Evolutionary conservation across 1,140 invertebrate species (phyloP).

Genomic region (Drosophila simulans): DNA sequence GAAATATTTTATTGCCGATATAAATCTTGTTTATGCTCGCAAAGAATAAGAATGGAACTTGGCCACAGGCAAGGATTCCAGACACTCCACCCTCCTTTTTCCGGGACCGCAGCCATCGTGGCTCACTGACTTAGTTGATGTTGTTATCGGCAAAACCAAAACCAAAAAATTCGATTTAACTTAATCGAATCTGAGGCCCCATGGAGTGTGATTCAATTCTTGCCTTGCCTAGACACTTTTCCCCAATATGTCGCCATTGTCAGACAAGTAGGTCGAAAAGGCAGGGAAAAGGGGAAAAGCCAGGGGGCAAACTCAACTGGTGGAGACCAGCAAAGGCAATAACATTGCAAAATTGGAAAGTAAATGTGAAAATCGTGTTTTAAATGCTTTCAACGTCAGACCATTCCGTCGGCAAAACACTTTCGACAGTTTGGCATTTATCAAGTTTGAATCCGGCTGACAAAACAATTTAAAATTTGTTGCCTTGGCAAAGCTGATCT

Average conservation of each 20-base stretch:
- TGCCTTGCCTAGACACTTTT: constrained; percentile 58
- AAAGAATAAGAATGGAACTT: constrained; percentile 19
- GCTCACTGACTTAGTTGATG: constrained; percentile 44
- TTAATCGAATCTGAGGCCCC: constrained; percentile 61
- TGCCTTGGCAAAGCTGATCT: constrained; percentile 41
- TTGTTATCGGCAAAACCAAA: constrained; percentile 63
- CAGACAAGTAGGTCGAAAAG: constrained; percentile 36
- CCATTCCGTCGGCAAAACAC: constrained; percentile 45
- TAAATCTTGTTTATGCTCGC: constrained; percentile 68
- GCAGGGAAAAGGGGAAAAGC: background rate
- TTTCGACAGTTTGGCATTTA: constrained; percentile 72
- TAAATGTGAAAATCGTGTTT: constrained; percentile 79
- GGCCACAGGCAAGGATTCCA: constrained; percentile 23
- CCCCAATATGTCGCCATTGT: constrained; percentile 63
- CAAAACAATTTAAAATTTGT: constrained; percentile 70
- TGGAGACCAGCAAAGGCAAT: constrained; percentile 38
- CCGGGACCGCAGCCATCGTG: constrained; percentile 10
- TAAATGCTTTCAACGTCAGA: constrained; percentile 70
- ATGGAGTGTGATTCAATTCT: constrained; percentile 61
- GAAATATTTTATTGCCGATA: constrained; percentile 73
- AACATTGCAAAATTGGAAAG: constrained; percentile 71
- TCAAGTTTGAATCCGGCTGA: constrained; percentile 62
- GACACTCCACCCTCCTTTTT: constrained; percentile 8
- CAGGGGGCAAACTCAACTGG: constrained; percentile 12
- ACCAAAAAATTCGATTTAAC: constrained; percentile 72